phyloP scores from a whole-genome alignment of 2,888 invertebrate genomes.

The Platynereis dumerilii region DNA sequence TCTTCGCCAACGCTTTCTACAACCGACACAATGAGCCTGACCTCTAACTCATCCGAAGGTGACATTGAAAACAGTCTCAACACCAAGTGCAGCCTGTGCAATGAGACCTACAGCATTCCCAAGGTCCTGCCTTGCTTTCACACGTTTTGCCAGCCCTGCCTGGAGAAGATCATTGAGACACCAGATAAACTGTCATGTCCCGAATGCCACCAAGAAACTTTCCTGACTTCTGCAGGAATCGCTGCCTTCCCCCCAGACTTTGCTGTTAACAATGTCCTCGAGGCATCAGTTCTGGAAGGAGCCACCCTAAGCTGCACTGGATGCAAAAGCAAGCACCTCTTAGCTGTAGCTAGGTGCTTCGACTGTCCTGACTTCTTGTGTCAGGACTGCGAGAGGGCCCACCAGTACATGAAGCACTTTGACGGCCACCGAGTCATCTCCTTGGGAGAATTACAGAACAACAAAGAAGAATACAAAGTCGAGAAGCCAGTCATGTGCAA shows the following conservation, averaged over 20 bases:
- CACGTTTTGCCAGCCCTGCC: slow-evolving; percentile 82
- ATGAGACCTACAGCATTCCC: slow-evolving; percentile 71
- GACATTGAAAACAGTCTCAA: slow-evolving; percentile 47
- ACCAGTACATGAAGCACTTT: slow-evolving; percentile 99
- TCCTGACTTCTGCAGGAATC: slow-evolving; percentile 66
- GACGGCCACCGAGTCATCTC: slow-evolving; percentile 86
- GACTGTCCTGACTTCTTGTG: slow-evolving; percentile 97
- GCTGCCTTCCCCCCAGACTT: slow-evolving; percentile 75
- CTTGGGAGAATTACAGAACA: slow-evolving; percentile 67
- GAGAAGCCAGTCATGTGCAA: slow-evolving; percentile 74
- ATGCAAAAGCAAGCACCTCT: slow-evolving; percentile 92
- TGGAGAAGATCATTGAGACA: slow-evolving; percentile 71
- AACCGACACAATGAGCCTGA: slow-evolving; percentile 51
- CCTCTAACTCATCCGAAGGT: slow-evolving; percentile 56
- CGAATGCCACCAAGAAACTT: slow-evolving; percentile 66
- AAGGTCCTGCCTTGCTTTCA: slow-evolving; percentile 67
- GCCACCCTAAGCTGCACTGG: slow-evolving; percentile 78
- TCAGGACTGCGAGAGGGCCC: slow-evolving; percentile 97
- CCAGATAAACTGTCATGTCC: slow-evolving; percentile 80
- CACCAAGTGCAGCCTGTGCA: slow-evolving; percentile 74
- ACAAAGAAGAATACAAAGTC: slow-evolving; percentile 65
- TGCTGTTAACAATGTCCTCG: slow-evolving; percentile 66
- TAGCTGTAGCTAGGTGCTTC: slow-evolving; percentile 93
- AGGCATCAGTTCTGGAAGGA: slow-evolving; percentile 57
- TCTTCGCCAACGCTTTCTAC: slow-evolving; percentile 56